Percentiles rank a stretch among this genome's conserved stretches.
phyloP scores from a whole-genome alignment of 1,140 invertebrate species.

The Marisa cornuarietis region DNA sequence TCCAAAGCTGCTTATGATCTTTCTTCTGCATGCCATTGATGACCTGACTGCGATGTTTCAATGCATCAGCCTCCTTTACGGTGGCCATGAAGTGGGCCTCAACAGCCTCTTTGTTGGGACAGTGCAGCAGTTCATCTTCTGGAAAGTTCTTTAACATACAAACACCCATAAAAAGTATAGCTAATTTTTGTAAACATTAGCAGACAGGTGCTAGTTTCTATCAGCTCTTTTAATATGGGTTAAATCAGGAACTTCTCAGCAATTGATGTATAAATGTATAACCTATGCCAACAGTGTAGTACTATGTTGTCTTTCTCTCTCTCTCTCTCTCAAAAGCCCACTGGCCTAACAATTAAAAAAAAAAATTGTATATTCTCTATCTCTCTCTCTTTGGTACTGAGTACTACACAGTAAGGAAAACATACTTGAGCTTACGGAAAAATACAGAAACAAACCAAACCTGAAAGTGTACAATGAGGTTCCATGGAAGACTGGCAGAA shows the following conservation, averaged over 20 bases:
- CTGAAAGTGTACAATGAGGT: slow-evolving; percentile 93
- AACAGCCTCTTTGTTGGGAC: slow-evolving; percentile 80
- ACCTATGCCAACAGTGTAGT: too few species aligned
- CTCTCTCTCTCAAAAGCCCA: too few species aligned
- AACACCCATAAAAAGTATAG: neutral
- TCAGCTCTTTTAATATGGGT: too few species aligned
- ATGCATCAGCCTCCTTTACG: slow-evolving; percentile 96
- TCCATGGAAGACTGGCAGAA: slow-evolving; percentile 87
- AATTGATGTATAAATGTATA: too few species aligned
- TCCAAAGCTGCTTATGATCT: slow-evolving; percentile 96
- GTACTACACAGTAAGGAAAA: neutral
- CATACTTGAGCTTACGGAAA: neutral
- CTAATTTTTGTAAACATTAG: too few species aligned
- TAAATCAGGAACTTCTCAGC: too few species aligned
- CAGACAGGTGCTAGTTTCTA: too few species aligned
- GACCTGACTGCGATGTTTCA: slow-evolving; percentile 92
- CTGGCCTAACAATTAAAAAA: too few species aligned
- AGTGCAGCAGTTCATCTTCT: slow-evolving; percentile 68
- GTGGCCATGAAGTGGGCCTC: slow-evolving; percentile 94
- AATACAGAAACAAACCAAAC: slow-evolving; percentile 57
- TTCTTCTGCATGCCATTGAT: slow-evolving; percentile 96
- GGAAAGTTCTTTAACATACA: slow-evolving; percentile 66
- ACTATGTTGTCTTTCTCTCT: too few species aligned
- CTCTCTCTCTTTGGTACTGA: too few species aligned
- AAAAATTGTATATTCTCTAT: too few species aligned